Percentiles rank a stretch among this genome's conserved stretches.
Conservation (phyloP, 1,140 invertebrate species). For the Trigoniulus corallinus region DNA sequence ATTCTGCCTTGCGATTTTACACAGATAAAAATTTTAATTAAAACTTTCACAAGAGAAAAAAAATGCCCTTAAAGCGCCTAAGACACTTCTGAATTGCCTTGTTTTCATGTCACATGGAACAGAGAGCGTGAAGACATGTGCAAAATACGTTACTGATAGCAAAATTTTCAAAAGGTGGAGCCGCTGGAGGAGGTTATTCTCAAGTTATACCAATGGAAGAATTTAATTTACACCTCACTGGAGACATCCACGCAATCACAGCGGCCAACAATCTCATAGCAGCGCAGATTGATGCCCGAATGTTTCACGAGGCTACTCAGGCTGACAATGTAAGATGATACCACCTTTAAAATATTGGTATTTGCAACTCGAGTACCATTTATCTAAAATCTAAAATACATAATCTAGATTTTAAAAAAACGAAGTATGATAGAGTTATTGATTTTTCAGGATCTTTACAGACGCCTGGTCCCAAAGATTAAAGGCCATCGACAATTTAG, state of each 20-base stretch:
- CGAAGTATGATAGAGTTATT: not conserved
- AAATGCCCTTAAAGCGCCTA: slow-evolving; percentile 1
- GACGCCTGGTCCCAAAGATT: slow-evolving; percentile 63
- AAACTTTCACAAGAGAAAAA: not conserved
- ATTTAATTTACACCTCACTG: slow-evolving; percentile 96
- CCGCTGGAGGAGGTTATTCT: slow-evolving; percentile 84
- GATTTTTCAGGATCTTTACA: slow-evolving; percentile 41
- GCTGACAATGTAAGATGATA: slow-evolving; percentile 50
- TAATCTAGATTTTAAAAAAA: not conserved
- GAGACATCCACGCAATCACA: slow-evolving; percentile 95
- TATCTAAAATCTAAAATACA: too few relatives aligned
- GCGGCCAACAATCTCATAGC: slow-evolving; percentile 95
- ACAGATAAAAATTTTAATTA: not conserved
- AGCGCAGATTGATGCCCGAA: slow-evolving; percentile 56
- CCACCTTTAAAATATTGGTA: not conserved
- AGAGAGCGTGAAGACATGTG: too few relatives aligned
- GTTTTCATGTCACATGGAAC: too few relatives aligned
- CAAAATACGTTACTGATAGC: too few relatives aligned
- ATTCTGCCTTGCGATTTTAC: too few relatives aligned
- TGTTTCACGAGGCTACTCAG: slow-evolving; percentile 90
- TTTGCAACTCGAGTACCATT: not conserved
- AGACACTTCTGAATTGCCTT: not conserved
- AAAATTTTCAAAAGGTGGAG: slow-evolving; percentile 46
- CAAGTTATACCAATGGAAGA: slow-evolving; percentile 99
- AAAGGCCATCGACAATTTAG: slow-evolving; percentile 59